These are phyloP conservation scores for Cerastis leucographa DNA, from an alignment of 2,888 invertebrate species.

Conservation along the genomic window DNA sequence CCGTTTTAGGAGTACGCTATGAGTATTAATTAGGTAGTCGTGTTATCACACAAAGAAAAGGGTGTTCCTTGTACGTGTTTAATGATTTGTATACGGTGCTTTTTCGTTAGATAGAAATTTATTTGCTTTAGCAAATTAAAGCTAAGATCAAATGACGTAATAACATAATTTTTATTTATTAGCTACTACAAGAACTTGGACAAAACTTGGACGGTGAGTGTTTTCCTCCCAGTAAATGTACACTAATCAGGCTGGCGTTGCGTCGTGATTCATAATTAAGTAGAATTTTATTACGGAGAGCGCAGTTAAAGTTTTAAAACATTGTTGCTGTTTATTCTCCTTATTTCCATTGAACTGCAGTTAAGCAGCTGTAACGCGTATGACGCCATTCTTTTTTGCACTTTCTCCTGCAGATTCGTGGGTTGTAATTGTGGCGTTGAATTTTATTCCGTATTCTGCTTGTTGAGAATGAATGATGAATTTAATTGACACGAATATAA, in stretches of 20 bases:
- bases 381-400: constrained; percentile 47
- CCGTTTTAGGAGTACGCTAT: constrained; percentile 57
- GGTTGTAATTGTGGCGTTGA: constrained; percentile 9
- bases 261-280: constrained; percentile 26
- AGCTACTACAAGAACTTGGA: neutral
- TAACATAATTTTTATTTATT: constrained; percentile 10
- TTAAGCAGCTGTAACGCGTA: constrained; percentile 18
- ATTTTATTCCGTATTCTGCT: neutral
- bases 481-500: neutral
- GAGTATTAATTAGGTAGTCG: constrained; percentile 62
- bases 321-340: constrained; percentile 12
- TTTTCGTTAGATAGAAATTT: constrained; percentile 23
- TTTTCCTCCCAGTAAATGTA: constrained; percentile 22
- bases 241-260: constrained; percentile 25
- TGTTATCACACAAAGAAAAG: constrained; percentile 56
- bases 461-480: neutral
- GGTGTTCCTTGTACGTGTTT: constrained; percentile 34
- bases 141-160: constrained; percentile 5
- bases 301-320: constrained; percentile 10
- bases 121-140: constrained; percentile 10
- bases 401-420: constrained; percentile 42
- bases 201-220: neutral
- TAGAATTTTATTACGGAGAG: constrained; percentile 13
- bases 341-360: constrained; percentile 35
- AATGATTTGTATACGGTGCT: constrained; percentile 24